These are phyloP conservation scores for Anas bernieri DNA, from an alignment of 2,797 vertebrate species.

Conservation along the genomic window DNA sequence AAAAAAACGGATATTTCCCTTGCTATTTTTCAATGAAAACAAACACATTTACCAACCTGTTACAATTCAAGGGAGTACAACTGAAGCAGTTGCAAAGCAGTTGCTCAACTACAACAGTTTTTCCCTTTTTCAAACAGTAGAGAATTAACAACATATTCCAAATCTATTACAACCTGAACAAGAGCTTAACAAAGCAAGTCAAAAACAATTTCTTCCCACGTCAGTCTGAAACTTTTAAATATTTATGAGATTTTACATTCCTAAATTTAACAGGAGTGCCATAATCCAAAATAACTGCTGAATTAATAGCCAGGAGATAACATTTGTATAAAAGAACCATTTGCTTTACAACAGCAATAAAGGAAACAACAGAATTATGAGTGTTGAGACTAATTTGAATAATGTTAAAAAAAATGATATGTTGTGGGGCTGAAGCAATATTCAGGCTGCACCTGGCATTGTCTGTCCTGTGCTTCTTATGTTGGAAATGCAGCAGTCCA, in stretches of 20 bases:
- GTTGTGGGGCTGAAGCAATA: constrained; percentile 37
- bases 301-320: constrained; percentile 83
- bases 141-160: constrained; percentile 43
- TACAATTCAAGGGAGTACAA: constrained; percentile 12
- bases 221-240: constrained; percentile 75
- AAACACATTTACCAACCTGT: neutral
- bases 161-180: constrained; percentile 61
- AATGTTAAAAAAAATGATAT: constrained; percentile 73
- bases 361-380: constrained; percentile 82
- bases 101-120: constrained; percentile 21
- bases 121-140: neutral
- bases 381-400: constrained; percentile 79
- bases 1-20: neutral
- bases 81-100: neutral
- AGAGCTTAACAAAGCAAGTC: constrained; percentile 77
- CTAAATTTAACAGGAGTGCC: constrained; percentile 79
- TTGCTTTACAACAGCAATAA: constrained; percentile 83
- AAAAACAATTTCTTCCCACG: constrained; percentile 70
- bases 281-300: constrained; percentile 80
- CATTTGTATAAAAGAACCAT: constrained; percentile 82
- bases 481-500: constrained; percentile 59
- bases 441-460: constrained; percentile 64
- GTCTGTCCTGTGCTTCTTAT: constrained; percentile 57
- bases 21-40: neutral
- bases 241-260: constrained; percentile 75